Conservation (phyloP, 1,140 invertebrate species). For the Pseudomyrmex sp. region DNA sequence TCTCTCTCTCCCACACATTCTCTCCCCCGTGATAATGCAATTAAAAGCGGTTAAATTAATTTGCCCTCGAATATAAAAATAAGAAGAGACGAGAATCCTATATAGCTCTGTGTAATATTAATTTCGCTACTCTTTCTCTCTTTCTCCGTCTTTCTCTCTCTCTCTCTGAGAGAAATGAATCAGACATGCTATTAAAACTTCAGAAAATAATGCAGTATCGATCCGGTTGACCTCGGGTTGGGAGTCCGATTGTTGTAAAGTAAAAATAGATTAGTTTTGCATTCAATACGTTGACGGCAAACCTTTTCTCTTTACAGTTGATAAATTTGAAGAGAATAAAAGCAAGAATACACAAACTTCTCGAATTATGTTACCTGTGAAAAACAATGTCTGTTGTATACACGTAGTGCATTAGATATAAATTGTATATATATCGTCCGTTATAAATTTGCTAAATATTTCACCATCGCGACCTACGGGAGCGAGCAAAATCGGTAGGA, state of each 20-base stretch:
- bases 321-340: too few species aligned
- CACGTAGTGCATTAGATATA: too few species aligned
- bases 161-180: conserved; percentile 17
- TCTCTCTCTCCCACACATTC: conserved; percentile 3
- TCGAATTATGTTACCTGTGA: background rate
- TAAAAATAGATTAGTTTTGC: conserved; percentile 38
- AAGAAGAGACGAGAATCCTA: conserved; percentile 11
- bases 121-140: background rate
- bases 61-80: conserved; percentile 37
- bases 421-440: too few species aligned
- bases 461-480: background rate
- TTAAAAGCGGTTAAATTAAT: conserved; percentile 61
- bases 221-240: conserved; percentile 20
- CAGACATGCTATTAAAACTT: conserved; percentile 37
- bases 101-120: conserved; percentile 36
- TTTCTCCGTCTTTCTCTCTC: too few species aligned
- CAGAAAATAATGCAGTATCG: conserved; percentile 40
- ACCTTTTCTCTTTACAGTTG: background rate
- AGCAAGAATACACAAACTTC: background rate
- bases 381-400: too few species aligned
- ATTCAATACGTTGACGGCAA: background rate
- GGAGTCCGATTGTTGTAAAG: background rate
- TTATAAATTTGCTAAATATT: conserved; percentile 31
- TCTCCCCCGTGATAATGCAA: conserved; percentile 12
- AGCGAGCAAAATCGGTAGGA: background rate